A percentile compares a stretch with the other conserved stretches of the same genome.
Evolutionary conservation across 2,888 invertebrate species (phyloP).

Genomic region (Neoascia interrupta): DNA sequence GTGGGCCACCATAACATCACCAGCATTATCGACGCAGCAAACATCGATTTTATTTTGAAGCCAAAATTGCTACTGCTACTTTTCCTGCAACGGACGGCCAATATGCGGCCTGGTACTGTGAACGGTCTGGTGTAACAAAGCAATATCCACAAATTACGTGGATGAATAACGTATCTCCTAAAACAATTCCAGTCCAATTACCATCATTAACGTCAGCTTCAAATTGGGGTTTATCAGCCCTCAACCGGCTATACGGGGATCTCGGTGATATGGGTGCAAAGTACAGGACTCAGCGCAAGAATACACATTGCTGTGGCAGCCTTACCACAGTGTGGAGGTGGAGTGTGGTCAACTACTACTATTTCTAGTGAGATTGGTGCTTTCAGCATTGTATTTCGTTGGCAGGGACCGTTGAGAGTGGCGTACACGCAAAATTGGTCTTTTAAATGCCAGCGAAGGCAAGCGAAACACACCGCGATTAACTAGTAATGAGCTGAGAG

Average conservation of each 20-base stretch:
- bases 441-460: conserved; percentile 29
- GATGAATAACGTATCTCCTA: conserved; percentile 63
- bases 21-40: too few relatives aligned
- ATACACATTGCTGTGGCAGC: conserved; percentile 15
- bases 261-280: conserved; percentile 9
- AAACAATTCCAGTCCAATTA: conserved; percentile 65
- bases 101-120: conserved; percentile 1
- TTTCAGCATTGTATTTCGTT: conserved; percentile 26
- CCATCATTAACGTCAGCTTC: conserved; percentile 62
- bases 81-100: not conserved
- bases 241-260: conserved; percentile 31
- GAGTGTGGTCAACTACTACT: conserved; percentile 20
- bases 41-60: too few relatives aligned
- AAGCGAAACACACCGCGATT: conserved; percentile 20
- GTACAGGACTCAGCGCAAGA: not conserved
- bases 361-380: conserved; percentile 31
- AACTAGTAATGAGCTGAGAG: conserved; percentile 11
- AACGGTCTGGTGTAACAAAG: conserved; percentile 37
- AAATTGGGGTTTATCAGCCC: conserved; percentile 46
- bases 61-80: too few relatives aligned
- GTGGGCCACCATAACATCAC: too few relatives aligned
- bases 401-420: not conserved
- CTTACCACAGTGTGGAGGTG: conserved; percentile 18
- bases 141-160: conserved; percentile 61
- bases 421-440: conserved; percentile 13